Evolutionary conservation across 2,113 vertebrate genomes (phyloP).

Genomic region (Catagonus wagneri): DNA sequence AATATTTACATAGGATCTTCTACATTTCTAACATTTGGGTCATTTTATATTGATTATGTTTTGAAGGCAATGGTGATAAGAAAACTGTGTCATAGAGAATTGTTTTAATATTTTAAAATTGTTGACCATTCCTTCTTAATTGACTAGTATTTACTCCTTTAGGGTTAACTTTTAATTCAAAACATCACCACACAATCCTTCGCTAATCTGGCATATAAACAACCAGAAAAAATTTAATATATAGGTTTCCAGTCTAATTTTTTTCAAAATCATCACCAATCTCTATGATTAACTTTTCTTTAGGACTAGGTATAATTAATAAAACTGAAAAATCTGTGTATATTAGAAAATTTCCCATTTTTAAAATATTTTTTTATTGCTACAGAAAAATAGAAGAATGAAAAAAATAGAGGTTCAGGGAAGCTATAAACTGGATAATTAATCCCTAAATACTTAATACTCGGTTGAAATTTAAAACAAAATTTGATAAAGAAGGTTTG

Average conservation of each 20-base stretch:
- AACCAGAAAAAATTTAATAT: background rate
- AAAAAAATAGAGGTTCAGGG: background rate
- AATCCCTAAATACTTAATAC: background rate
- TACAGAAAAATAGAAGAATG: background rate
- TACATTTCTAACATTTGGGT: background rate
- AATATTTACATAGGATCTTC: background rate
- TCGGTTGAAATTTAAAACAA: background rate
- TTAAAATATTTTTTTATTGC: background rate
- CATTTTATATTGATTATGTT: background rate
- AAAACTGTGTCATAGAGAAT: background rate
- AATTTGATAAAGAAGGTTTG: background rate
- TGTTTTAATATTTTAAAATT: slow-evolving; percentile 21
- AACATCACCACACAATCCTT: background rate
- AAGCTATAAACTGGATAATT: background rate
- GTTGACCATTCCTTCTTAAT: background rate
- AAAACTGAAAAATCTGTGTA: background rate
- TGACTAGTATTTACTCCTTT: background rate
- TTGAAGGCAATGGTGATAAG: background rate
- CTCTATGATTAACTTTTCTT: background rate
- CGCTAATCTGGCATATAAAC: background rate
- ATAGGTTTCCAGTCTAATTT: background rate
- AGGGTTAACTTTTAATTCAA: background rate
- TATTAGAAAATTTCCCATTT: background rate
- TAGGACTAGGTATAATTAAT: background rate
- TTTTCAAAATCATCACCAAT: background rate